Percentiles rank a stretch among this genome's conserved stretches.
Evolutionary conservation across 2,113 vertebrate species (phyloP).

Genomic region (Tychaedon coryphoeus): DNA sequence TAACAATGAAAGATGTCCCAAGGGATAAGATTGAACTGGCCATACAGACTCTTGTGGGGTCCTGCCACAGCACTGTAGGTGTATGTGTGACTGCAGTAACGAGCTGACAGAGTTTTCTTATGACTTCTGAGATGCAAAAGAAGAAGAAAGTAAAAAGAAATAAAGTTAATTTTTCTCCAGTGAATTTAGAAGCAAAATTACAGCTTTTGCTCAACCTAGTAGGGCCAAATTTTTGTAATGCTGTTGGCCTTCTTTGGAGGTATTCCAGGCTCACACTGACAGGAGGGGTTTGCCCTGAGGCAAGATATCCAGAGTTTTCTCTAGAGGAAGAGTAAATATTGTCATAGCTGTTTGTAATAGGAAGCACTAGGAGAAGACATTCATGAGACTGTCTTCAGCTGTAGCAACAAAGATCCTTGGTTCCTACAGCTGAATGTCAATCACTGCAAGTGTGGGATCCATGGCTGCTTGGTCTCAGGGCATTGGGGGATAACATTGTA

Average conservation of each 20-base stretch:
- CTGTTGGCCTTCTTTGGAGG: background rate
- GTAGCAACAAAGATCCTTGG: constrained; percentile 45
- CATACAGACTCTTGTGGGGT: background rate
- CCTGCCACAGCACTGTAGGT: background rate
- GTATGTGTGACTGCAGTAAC: background rate
- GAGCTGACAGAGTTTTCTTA: background rate
- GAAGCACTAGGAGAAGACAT: constrained; percentile 25
- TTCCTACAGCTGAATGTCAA: background rate
- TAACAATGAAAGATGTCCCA: background rate
- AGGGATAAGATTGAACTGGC: background rate
- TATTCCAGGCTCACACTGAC: constrained; percentile 1
- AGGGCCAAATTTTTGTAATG: background rate
- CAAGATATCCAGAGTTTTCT: constrained; percentile 4
- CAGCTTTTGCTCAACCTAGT: background rate
- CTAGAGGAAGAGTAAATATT: constrained; percentile 48
- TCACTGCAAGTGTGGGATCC: background rate
- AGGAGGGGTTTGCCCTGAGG: background rate
- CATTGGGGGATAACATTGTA: background rate
- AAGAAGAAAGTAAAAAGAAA: background rate
- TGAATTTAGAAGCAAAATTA: constrained; percentile 4
- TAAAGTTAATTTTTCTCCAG: background rate
- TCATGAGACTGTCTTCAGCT: constrained; percentile 46
- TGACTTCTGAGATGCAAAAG: background rate
- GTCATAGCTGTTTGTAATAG: constrained; percentile 55
- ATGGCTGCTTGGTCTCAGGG: background rate